These are phyloP conservation scores for Thaumatotibia leucotreta DNA, from an alignment of 1,140 invertebrate genomes.

Conservation along the genomic window DNA sequence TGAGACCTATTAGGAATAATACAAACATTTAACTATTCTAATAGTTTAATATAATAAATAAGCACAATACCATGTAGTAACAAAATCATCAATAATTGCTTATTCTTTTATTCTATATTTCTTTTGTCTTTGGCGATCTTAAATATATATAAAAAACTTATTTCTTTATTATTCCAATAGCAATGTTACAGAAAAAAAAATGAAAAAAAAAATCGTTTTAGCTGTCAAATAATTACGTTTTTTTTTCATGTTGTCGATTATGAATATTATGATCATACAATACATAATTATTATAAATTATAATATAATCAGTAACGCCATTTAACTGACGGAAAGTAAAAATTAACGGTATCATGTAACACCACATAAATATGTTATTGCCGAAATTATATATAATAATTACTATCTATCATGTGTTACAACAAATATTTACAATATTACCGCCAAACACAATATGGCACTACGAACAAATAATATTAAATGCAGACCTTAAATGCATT, in stretches of 20 bases:
- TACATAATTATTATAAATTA: too few species aligned
- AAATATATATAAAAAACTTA: background rate
- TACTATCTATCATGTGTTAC: background rate
- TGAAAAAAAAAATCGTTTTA: too few species aligned
- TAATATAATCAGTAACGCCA: too few species aligned
- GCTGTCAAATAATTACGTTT: too few species aligned
- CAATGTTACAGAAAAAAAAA: background rate
- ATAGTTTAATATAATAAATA: constrained; percentile 13
- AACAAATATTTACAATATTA: constrained; percentile 1
- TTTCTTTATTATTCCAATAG: background rate
- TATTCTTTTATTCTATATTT: background rate
- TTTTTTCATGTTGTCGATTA: too few species aligned
- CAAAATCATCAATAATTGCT: background rate
- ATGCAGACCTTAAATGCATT: background rate
- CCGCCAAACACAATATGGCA: background rate
- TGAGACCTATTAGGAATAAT: background rate
- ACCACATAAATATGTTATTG: background rate
- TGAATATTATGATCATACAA: too few species aligned
- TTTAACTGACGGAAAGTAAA: background rate
- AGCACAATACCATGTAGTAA: constrained; percentile 2
- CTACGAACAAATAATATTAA: background rate
- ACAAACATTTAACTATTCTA: background rate
- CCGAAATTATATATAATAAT: background rate
- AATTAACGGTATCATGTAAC: background rate
- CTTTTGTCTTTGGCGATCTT: constrained; percentile 10